phyloP scores from a whole-genome alignment of 2,113 vertebrate genomes.

The Centropristis striata region DNA sequence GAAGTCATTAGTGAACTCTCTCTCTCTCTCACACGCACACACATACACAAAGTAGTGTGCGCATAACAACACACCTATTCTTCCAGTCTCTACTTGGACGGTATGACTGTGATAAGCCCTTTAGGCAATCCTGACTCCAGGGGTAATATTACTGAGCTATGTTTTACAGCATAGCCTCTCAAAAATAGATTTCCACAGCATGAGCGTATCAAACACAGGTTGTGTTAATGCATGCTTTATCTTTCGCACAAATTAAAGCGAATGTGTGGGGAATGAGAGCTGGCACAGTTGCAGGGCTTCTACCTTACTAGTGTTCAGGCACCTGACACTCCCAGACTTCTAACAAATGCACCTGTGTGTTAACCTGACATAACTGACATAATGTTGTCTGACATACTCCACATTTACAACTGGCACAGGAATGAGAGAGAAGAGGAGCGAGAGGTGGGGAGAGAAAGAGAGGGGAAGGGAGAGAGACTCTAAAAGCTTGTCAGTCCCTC shows the following conservation, averaged over 20 bases:
- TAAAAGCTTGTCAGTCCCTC: slow-evolving; percentile 80
- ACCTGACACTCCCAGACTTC: slow-evolving; percentile 53
- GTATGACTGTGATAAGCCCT: slow-evolving; percentile 43
- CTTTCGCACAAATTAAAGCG: neutral
- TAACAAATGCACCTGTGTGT: slow-evolving; percentile 42
- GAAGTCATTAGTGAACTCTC: slow-evolving; percentile 81
- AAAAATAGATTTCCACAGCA: slow-evolving; percentile 28
- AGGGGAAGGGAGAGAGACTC: slow-evolving; percentile 60
- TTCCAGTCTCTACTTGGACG: slow-evolving; percentile 35
- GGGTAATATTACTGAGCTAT: slow-evolving; percentile 42
- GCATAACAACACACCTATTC: slow-evolving; percentile 55
- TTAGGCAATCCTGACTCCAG: slow-evolving; percentile 33
- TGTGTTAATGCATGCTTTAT: slow-evolving; percentile 14
- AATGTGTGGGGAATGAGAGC: slow-evolving; percentile 16
- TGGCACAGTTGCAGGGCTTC: slow-evolving; percentile 31
- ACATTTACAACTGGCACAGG: slow-evolving; percentile 49
- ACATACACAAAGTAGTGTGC: slow-evolving; percentile 21
- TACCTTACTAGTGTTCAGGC: slow-evolving; percentile 19
- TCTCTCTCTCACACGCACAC: neutral
- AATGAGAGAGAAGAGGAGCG: slow-evolving; percentile 33
- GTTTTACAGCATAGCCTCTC: slow-evolving; percentile 22
- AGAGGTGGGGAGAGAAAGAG: slow-evolving; percentile 35
- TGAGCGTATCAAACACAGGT: neutral
- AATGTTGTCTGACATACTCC: slow-evolving; percentile 56
- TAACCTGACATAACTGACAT: slow-evolving; percentile 56